Base-by-base conservation (phyloP, 2,888 invertebrate species). In the Coelopa pilipes region DNA sequence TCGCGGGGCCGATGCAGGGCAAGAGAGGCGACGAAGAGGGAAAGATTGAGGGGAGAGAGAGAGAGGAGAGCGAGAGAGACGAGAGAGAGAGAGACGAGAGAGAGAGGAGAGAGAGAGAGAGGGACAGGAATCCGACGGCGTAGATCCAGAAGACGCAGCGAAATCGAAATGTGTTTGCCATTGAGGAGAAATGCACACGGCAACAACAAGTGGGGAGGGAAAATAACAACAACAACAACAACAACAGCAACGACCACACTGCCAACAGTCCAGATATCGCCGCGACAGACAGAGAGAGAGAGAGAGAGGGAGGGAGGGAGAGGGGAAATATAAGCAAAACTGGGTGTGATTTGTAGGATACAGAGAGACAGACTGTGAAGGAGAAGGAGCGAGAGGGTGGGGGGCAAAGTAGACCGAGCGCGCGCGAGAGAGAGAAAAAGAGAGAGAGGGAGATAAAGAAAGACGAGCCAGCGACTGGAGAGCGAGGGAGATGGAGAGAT, bases 121-220 rank as follows among this genome's bases (percentile, higher is more conserved):
- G 55, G 19, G 24, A 24, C 34, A 34, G 24, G 12, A 62, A 62
- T 62, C 24, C 60, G 9, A 15, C 19, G 24, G 21, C 60, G 60
- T 34, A 21, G 15, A 21, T 62, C 15, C 7, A 57, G 57, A 57
- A 57, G 53, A 15, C n/a, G 53, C 10, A 62, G 24, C 13, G 24
- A 24, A 24, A 62, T 24, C 1, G 34, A 62, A 62, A 62, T 62
- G 60, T 62, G 21, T 34, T 62, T 62, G 60, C 60, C 60, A 62
- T 62, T 62, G 60, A 62, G 60, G 12, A 62, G 60, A 62, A 62
- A 62, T 62, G 24, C 60, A 34, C 7, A 34, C 2, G 7, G 34
- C 34, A 34, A 34, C 2, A 34, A 34, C 34, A 34, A n/a, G n/a
- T n/a, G n/a, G n/a, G n/a, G 34, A 34, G 7, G 2, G 34, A 34